Conservation (phyloP, 2,113 vertebrate genomes). For the Tiliqua scincoides region DNA sequence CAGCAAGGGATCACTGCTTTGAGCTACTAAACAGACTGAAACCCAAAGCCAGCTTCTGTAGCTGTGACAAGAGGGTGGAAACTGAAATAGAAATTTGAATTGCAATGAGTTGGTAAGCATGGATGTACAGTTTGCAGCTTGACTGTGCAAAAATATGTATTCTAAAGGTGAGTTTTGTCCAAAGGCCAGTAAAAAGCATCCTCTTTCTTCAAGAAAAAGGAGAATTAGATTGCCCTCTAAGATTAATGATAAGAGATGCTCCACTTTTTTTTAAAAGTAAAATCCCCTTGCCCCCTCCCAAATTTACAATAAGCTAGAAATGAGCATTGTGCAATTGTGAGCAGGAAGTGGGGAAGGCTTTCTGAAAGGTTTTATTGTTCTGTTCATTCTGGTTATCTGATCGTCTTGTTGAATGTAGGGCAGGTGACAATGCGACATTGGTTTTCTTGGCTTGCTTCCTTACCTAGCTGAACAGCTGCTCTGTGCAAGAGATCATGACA, state of each 20-base stretch:
- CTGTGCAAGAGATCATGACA: neutral
- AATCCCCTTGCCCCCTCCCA: conserved; percentile 39
- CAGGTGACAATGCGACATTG: conserved; percentile 61
- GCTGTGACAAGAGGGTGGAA: accelerated
- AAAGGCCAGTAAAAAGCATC: neutral
- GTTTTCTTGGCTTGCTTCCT: conserved; percentile 61
- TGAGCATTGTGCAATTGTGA: conserved; percentile 2
- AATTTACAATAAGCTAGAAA: neutral
- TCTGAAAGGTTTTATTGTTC: conserved; percentile 53
- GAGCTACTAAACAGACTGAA: neutral
- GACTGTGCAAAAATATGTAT: conserved; percentile 1
- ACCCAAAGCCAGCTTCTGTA: neutral
- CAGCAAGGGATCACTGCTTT: neutral
- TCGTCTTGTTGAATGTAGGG: conserved; percentile 67
- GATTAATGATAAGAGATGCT: conserved; percentile 42
- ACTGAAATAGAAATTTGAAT: neutral
- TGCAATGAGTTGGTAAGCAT: conserved; percentile 20
- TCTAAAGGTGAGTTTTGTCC: neutral
- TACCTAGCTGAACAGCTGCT: conserved; percentile 18
- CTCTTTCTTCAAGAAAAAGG: neutral
- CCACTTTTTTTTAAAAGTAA: conserved; percentile 59
- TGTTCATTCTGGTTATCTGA: conserved; percentile 75
- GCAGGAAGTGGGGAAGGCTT: conserved; percentile 75
- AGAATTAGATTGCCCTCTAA: neutral
- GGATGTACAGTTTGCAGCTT: neutral